phyloP scores from a whole-genome alignment of 2,113 vertebrate species.

The Plestiodon gilberti region DNA sequence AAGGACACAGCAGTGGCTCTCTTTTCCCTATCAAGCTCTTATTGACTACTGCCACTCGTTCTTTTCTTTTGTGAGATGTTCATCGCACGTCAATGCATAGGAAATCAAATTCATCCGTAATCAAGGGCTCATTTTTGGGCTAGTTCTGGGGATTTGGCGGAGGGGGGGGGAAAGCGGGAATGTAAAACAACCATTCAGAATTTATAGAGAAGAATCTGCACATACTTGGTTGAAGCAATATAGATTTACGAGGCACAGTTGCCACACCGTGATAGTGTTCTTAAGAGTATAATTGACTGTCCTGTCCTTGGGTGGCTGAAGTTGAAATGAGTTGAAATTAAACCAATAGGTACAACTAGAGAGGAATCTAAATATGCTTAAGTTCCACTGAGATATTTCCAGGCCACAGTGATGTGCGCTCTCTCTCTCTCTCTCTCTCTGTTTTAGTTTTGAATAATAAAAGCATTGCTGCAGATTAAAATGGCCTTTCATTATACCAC shows the following conservation, averaged over 20 bases:
- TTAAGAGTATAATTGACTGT: conserved; percentile 21
- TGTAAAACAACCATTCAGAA: neutral
- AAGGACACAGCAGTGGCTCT: conserved; percentile 2
- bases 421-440: neutral
- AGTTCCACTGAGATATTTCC: neutral
- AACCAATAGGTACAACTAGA: neutral
- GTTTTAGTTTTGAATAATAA: conserved; percentile 32
- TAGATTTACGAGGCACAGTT: conserved; percentile 13
- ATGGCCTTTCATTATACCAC: conserved; percentile 56
- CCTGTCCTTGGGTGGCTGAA: conserved; percentile 26
- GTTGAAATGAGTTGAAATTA: conserved; percentile 22
- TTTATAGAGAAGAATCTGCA: conserved; percentile 38
- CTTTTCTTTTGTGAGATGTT: conserved; percentile 18
- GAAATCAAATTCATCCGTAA: neutral
- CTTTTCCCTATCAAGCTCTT: conserved; percentile 10
- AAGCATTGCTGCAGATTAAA: conserved; percentile 18
- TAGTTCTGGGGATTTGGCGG: neutral
- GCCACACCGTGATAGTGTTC: neutral
- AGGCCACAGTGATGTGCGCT: neutral
- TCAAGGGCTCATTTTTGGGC: neutral
- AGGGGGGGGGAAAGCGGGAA: too few species aligned
- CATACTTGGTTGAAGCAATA: conserved; percentile 8
- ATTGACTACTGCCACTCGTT: neutral
- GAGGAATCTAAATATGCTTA: neutral
- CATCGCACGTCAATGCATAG: neutral